Conservation (phyloP, 2,888 invertebrate genomes). For the Macrophya alboannulata region DNA sequence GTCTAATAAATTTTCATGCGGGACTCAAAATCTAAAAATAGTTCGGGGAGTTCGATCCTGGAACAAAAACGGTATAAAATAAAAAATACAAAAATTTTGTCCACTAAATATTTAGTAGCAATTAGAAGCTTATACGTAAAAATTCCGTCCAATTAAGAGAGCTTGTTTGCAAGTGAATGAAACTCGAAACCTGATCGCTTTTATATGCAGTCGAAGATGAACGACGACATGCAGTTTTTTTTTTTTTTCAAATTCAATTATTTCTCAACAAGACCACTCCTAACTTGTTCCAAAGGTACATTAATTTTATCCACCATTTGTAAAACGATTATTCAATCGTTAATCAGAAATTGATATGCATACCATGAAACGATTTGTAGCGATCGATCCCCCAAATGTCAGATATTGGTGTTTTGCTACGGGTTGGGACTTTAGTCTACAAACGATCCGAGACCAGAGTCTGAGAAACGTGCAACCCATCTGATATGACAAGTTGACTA, state of each 20-base stretch:
- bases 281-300: no score
- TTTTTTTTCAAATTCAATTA: no score
- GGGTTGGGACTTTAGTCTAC: neutral
- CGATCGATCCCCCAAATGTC: neutral
- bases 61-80: neutral
- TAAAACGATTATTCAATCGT: no score
- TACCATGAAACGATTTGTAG: no score
- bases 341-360: no score
- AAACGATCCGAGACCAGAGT: neutral
- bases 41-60: neutral
- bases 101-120: neutral
- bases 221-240: no score
- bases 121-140: neutral
- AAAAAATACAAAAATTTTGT: neutral
- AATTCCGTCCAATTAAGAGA: neutral
- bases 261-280: no score
- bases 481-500: neutral
- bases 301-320: no score
- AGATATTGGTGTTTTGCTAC: neutral
- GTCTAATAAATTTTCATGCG: no score
- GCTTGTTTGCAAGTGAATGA: neutral
- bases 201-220: no score
- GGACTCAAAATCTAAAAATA: no score
- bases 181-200: neutral
- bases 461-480: neutral